Evolutionary conservation across 2,113 vertebrate genomes (phyloP), one percentile per base, ranked within the genome.

Genomic region (Microtus richardsoni): DNA sequence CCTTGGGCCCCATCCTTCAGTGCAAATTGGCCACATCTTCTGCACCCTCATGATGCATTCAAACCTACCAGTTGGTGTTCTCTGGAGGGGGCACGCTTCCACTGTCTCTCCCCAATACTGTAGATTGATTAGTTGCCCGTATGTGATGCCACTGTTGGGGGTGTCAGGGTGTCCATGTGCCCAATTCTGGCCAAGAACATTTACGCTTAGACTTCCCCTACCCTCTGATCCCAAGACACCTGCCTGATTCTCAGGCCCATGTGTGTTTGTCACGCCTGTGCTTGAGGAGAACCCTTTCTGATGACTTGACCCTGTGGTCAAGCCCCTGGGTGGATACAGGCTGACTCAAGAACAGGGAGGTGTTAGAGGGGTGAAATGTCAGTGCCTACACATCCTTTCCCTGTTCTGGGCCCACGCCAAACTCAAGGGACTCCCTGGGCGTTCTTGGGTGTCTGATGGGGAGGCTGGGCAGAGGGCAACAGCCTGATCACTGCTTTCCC

Each of bases 381-480:
- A 28, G 82, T 24, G 5, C 24, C 9, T 14, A 11, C 1, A 7
- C 1, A 26, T 12, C 6, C 3, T 41, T 7, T 6, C 24, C 47
- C 28, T 17, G 10, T 54, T 8, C 2, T 0, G 30, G 44, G 36
- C 28, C 0, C 19, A 58, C 49, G 16, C 22, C 10, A 19, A 0
- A 0, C 36, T 33, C 8, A 5, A 6, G 39, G 62, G 30, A 13
- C 2, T 10, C 58, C 74, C 88, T 7, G 0, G 77, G 66, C 5
- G 36, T n/a, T 33, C 17, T 1, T 0, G 36, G 33, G 41, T 2
- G n/a, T 52, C 12, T 11, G 13, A 33, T 1, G 6, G 0, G 66
- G 66, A 49, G 11, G 24, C 85, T 1, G 71, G 7, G 4, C 28
- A 5, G 52, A 21, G n/a, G 39, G 2, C 4, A 44, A 3, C 17